phyloP scores from a whole-genome alignment of 2,797 vertebrate species.

The Gambusia yucatana region DNA sequence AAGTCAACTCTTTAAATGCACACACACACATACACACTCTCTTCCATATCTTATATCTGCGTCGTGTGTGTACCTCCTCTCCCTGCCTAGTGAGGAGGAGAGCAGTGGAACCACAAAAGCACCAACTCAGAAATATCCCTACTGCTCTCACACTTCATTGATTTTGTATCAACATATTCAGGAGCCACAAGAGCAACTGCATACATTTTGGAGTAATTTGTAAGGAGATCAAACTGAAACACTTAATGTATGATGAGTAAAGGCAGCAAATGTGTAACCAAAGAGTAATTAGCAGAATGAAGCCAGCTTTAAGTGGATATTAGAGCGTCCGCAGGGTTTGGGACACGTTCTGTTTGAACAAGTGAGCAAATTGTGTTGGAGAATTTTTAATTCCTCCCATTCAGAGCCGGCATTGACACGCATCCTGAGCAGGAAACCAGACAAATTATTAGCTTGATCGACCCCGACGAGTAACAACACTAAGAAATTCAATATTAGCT shows the following conservation, averaged over 20 bases:
- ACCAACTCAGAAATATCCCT: slow-evolving; percentile 4
- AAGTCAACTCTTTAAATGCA: slow-evolving; percentile 13
- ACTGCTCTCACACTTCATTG: slow-evolving; percentile 1
- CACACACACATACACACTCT: not conserved
- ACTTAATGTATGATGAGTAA: not conserved
- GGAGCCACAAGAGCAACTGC: not conserved
- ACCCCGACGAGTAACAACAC: not conserved
- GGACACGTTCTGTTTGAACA: slow-evolving; percentile 8
- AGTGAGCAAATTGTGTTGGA: slow-evolving; percentile 7
- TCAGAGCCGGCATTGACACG: not conserved
- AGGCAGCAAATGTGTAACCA: not conserved
- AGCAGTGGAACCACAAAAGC: slow-evolving; percentile 23
- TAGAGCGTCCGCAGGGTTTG: slow-evolving; percentile 6
- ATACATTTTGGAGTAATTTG: slow-evolving; percentile 9
- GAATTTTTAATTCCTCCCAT: not conserved
- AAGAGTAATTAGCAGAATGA: slow-evolving; percentile 11
- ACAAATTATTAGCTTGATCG: not conserved
- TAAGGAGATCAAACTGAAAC: not conserved
- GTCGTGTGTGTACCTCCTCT: slow-evolving; percentile 42
- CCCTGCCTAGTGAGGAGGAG: slow-evolving; percentile 26
- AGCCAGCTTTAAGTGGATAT: not conserved
- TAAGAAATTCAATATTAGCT: not conserved
- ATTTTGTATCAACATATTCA: slow-evolving; percentile 17
- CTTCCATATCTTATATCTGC: slow-evolving; percentile 35
- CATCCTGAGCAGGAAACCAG: not conserved